Evolutionary conservation across 2,113 vertebrate species (phyloP), one percentile per base, ranked within the genome.

Genomic region (Brachypteracias leptosomus): DNA sequence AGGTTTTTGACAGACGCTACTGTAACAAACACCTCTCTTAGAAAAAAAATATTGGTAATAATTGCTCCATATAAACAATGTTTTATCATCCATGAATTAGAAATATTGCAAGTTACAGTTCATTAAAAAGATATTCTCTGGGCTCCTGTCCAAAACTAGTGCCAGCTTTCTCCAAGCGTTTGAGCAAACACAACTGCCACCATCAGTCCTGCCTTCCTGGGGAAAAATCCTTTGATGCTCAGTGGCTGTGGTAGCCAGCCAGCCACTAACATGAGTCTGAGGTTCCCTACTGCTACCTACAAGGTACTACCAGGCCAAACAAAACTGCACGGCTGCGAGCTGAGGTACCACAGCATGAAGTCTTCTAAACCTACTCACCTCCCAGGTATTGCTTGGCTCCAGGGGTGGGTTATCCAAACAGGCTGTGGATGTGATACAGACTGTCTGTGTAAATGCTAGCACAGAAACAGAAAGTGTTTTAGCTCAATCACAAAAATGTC

Each of bases 31-130:
- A 72, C 47, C 7, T 88, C 83, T 74, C 61, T 91, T 44, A 33
- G 40, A 68, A 73, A 93, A 62, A 61, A 46, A 68, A 68, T n/a
- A 59, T 22, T 61, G 51, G 58, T 88, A 96, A 94, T 58, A 68
- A 46, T 84, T 93, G 77, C 61, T 73, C 76, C 40, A 70, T 71
- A 47, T 70, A 88, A 96, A 96, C 74, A 42, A 77, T 61, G 16
- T 84, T 71, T 68, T 95, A 96, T 96, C 77, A 93, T 90, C 85
- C 93, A 65, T 2, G 31, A 61, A 91, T 90, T 70, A 95, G 85
- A 95, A 91, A 90, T 81, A 94, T 42, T 47, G 20, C 72, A 92
- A 94, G 51, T 70, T 75, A 63, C 55, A 92, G 79, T 49, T 92
- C 93, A 91, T 94, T 95, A 94, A 84, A 94, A 76, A 72, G 63